phyloP scores from a whole-genome alignment of 2,888 invertebrate species.

The Drosophila bunnanda region DNA sequence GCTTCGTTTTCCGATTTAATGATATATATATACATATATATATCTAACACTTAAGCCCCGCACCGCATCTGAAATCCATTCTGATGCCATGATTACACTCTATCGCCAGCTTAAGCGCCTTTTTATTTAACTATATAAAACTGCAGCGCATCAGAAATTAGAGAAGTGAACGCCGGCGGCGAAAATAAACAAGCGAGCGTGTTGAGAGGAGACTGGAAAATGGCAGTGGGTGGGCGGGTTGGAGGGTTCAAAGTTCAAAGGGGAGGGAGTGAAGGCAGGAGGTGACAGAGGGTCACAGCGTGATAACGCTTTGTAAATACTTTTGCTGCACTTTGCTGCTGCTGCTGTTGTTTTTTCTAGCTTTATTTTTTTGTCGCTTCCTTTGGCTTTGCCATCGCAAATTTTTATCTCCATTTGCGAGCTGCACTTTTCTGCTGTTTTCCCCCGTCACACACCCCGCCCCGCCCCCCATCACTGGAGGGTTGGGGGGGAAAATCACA shows the following conservation, averaged over 20 bases:
- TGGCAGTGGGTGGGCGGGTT: background rate
- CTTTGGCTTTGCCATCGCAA: constrained; percentile 74
- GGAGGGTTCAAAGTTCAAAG: constrained; percentile 59
- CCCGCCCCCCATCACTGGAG: background rate
- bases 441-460: background rate
- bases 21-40: constrained; percentile 2
- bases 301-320: constrained; percentile 79
- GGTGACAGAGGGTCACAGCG: constrained; percentile 66
- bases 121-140: constrained; percentile 72
- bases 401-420: constrained; percentile 79
- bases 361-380: constrained; percentile 68
- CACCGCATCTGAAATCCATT: constrained; percentile 31
- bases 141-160: constrained; percentile 68
- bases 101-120: constrained; percentile 61
- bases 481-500: constrained; percentile 68
- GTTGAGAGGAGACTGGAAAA: constrained; percentile 41
- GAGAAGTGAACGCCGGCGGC: constrained; percentile 74
- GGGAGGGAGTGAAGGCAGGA: constrained; percentile 24
- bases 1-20: constrained; percentile 5
- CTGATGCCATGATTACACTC: constrained; percentile 44
- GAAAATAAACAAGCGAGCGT: constrained; percentile 72
- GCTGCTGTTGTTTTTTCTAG: constrained; percentile 35
- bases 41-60: background rate
- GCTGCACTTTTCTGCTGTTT: constrained; percentile 60
- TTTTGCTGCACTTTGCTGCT: constrained; percentile 79